These are phyloP conservation scores for Pandemis corylana DNA, from an alignment of 2,888 invertebrate species.

Conservation along the genomic window DNA sequence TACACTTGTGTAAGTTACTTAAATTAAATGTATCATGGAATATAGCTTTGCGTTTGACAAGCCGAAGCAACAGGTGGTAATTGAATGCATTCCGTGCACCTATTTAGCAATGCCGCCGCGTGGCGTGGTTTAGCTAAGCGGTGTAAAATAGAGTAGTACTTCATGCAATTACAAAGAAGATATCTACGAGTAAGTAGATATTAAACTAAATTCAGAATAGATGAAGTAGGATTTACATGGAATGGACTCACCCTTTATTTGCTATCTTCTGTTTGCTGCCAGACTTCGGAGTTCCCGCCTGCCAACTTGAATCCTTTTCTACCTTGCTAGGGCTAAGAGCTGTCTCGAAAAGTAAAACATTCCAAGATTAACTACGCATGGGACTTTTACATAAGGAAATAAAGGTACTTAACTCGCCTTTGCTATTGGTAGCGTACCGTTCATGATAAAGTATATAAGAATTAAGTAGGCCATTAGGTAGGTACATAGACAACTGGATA, in stretches of 20 bases:
- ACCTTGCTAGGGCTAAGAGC: constrained; percentile 64
- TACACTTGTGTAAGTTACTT: too few species aligned
- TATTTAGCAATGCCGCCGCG: neutral
- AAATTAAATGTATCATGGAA: neutral
- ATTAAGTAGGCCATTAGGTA: too few species aligned
- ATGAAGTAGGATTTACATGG: too few species aligned
- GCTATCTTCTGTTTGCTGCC: constrained; percentile 50
- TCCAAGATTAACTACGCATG: constrained; percentile 7
- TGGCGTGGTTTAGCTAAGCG: too few species aligned
- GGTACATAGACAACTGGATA: neutral
- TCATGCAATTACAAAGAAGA: too few species aligned
- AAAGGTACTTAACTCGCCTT: too few species aligned
- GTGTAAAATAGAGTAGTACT: too few species aligned
- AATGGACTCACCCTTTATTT: constrained; percentile 55
- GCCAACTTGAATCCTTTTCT: constrained; percentile 65
- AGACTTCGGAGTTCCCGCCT: constrained; percentile 54
- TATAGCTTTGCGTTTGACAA: neutral
- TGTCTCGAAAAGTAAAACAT: constrained; percentile 50
- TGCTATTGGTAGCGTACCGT: too few species aligned
- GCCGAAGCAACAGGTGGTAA: neutral
- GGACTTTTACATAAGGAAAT: too few species aligned
- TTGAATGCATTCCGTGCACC: neutral
- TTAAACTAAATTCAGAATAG: too few species aligned
- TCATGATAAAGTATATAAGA: too few species aligned
- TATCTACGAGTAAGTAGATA: too few species aligned